Conservation (phyloP, 1,140 invertebrate genomes). For the Schlechtendalia chinensis region DNA sequence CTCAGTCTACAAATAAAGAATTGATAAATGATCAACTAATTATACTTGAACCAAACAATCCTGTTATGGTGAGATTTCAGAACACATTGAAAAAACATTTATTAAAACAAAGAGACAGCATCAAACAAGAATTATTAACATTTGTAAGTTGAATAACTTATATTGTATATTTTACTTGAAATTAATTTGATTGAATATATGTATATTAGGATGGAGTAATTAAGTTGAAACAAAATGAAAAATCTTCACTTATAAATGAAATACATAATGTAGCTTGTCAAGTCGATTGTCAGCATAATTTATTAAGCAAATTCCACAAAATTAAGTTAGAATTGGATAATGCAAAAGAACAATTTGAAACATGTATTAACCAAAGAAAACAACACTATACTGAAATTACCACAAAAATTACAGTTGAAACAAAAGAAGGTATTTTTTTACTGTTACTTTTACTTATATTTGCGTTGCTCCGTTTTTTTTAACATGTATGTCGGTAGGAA, state of each 20-base stretch:
- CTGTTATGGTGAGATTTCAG: conserved; percentile 41
- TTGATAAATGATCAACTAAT: conserved; percentile 12
- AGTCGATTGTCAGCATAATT: not conserved
- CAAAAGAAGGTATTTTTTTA: conserved; percentile 11
- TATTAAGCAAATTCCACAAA: conserved; percentile 31
- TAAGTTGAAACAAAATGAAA: conserved; percentile 34
- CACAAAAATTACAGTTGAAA: not conserved
- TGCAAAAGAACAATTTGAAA: conserved; percentile 20
- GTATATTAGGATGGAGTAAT: conserved; percentile 7
- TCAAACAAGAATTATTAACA: conserved; percentile 19
- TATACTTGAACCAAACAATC: conserved; percentile 37
- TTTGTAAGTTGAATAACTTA: conserved; percentile 10
- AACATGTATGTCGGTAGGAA: too few species aligned
- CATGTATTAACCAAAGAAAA: not conserved
- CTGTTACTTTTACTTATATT: not conserved
- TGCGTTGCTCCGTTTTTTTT: too few species aligned
- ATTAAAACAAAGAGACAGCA: conserved; percentile 27
- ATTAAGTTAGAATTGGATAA: conserved; percentile 3
- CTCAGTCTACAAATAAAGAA: conserved; percentile 2
- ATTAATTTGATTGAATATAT: not conserved
- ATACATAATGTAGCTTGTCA: conserved; percentile 2
- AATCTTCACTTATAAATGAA: conserved; percentile 18
- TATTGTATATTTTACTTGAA: not conserved
- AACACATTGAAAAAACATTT: conserved; percentile 38
- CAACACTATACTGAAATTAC: not conserved